A percentile compares a stretch with the other conserved stretches of the same genome.
Conservation (phyloP, 2,797 vertebrate species). For the Sylvilagus floridanus region DNA sequence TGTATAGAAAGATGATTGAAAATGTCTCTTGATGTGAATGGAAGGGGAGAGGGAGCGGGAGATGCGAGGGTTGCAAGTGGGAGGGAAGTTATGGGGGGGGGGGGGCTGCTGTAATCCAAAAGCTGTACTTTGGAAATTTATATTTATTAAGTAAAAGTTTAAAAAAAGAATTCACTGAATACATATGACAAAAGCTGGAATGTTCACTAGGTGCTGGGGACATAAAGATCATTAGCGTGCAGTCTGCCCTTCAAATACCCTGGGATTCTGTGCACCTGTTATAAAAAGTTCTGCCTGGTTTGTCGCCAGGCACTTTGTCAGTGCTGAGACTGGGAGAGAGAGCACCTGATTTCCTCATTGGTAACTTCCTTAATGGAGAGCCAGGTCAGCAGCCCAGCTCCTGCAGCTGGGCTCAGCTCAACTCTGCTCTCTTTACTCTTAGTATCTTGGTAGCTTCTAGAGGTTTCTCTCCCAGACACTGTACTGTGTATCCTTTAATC, state of each 20-base stretch:
- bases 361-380: not conserved
- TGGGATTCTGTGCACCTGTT: not conserved
- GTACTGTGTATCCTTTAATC: not conserved
- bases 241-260: not conserved
- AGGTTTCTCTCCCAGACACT: constrained; percentile 34
- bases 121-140: too few relatives aligned
- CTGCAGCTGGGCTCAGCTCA: not conserved
- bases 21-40: too few relatives aligned
- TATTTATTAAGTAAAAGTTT: too few relatives aligned
- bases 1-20: too few relatives aligned
- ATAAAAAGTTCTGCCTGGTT: not conserved
- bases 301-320: too few relatives aligned
- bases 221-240: not conserved
- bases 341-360: not conserved
- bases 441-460: not conserved
- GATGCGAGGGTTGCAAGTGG: too few relatives aligned
- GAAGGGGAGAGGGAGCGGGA: too few relatives aligned
- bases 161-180: not conserved
- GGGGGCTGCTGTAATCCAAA: too few relatives aligned
- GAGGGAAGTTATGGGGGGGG: too few relatives aligned
- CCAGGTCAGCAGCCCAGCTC: not conserved
- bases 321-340: not conserved
- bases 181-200: not conserved
- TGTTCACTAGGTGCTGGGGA: not conserved
- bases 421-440: not conserved